phyloP scores from a whole-genome alignment of 2,888 invertebrate species.

The Tipula lateralis region DNA sequence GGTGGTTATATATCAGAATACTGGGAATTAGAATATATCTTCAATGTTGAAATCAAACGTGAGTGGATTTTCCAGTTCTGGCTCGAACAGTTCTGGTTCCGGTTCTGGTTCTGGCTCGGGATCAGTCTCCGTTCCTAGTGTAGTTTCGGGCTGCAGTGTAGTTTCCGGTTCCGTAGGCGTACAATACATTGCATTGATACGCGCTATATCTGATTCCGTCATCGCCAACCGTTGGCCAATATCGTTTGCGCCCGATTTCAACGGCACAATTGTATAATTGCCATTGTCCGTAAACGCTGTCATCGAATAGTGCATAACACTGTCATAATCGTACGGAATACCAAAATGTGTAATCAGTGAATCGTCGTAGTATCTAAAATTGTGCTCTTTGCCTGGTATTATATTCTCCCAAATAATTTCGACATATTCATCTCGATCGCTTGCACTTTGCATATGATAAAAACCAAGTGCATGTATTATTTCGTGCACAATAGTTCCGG shows the following conservation, averaged over 20 bases:
- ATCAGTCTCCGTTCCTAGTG: not conserved
- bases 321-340: constrained; percentile 68
- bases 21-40: no score
- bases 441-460: constrained; percentile 73
- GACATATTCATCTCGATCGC: constrained; percentile 66
- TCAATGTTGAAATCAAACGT: no score
- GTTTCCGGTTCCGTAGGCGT: constrained; percentile 35
- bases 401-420: constrained; percentile 51
- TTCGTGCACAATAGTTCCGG: constrained; percentile 65
- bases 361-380: constrained; percentile 62
- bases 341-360: constrained; percentile 57
- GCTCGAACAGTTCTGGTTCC: not conserved
- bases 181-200: constrained; percentile 43
- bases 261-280: constrained; percentile 61
- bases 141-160: not conserved
- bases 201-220: constrained; percentile 40
- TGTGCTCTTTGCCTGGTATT: constrained; percentile 56
- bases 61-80: not conserved
- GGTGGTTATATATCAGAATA: no score
- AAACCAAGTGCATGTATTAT: constrained; percentile 73
- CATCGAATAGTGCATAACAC: constrained; percentile 74
- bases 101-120: not conserved
- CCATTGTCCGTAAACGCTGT: constrained; percentile 67
- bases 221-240: constrained; percentile 41
- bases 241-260: constrained; percentile 38